Conservation (phyloP, 2,797 vertebrate species). For the Halcyon smyrnensis region DNA sequence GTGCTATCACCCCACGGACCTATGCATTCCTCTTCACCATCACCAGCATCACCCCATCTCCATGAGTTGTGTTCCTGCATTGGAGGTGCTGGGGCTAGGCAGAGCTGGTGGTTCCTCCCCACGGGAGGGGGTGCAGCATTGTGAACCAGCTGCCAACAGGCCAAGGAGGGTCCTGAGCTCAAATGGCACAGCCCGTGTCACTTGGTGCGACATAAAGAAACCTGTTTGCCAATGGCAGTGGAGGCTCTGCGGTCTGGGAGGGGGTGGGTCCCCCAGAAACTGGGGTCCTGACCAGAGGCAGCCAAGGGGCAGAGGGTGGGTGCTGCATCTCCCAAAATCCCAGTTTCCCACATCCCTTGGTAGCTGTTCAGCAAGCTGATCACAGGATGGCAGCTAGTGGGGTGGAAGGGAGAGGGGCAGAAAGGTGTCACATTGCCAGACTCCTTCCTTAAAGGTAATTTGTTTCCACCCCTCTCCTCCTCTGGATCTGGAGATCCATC, state of each 20-base stretch:
- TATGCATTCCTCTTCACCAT: fast-evolving
- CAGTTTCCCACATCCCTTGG: fast-evolving
- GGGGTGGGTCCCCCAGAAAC: not conserved
- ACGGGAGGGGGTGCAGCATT: fast-evolving
- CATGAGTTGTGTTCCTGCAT: fast-evolving
- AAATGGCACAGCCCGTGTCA: fast-evolving
- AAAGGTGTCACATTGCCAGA: not conserved
- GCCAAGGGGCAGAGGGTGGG: not conserved
- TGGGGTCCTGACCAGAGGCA: not conserved
- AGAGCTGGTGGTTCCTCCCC: not conserved
- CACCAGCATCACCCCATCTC: fast-evolving
- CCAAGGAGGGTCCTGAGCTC: not conserved
- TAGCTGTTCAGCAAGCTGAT: too few relatives aligned
- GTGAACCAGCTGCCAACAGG: fast-evolving
- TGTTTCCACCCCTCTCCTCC: not conserved
- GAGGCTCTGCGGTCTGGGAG: not conserved
- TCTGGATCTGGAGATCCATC: not conserved
- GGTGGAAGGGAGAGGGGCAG: not conserved
- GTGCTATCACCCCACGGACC: fast-evolving
- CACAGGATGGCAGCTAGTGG: not conserved
- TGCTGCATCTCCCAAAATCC: not conserved
- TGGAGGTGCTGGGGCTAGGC: not conserved
- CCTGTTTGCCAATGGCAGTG: fast-evolving
- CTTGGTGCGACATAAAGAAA: not conserved
- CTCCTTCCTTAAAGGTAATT: not conserved